phyloP scores from a whole-genome alignment of 2,797 vertebrate genomes.

The Valencia hispanica region DNA sequence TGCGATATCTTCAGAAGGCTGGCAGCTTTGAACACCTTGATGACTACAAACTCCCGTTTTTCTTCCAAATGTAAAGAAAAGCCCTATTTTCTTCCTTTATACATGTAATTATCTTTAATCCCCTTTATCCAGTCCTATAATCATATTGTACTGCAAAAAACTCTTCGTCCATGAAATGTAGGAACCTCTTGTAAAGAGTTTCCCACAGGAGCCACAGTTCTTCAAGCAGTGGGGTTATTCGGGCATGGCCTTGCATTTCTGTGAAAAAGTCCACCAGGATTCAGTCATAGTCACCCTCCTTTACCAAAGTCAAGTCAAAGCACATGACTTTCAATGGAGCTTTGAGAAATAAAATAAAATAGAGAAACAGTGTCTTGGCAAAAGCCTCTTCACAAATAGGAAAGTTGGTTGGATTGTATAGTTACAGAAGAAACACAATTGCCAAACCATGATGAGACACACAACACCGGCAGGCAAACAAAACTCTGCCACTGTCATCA shows the following conservation, averaged over 20 bases:
- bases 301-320: conserved; percentile 20
- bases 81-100: background rate
- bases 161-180: conserved; percentile 38
- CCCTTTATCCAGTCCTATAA: background rate
- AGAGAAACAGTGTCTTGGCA: conserved; percentile 54
- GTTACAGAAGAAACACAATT: conserved; percentile 15
- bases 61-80: conserved; percentile 19
- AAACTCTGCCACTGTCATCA: conserved; percentile 7
- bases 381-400: conserved; percentile 44
- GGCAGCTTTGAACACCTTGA: conserved; percentile 36
- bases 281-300: conserved; percentile 5
- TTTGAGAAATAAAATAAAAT: background rate
- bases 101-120: background rate
- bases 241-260: conserved; percentile 9
- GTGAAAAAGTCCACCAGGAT: conserved; percentile 10
- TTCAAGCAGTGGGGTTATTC: conserved; percentile 20
- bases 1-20: conserved; percentile 68
- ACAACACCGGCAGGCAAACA: conserved; percentile 16
- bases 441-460: conserved; percentile 13
- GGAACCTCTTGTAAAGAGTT: background rate
- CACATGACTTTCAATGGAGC: conserved; percentile 12
- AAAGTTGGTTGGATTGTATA: conserved; percentile 45
- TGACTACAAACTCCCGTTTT: conserved; percentile 22
- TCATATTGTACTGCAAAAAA: conserved; percentile 13
- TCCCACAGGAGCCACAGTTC: background rate